Base-by-base conservation (phyloP, 2,113 vertebrate genomes). In the Barbus barbus region DNA sequence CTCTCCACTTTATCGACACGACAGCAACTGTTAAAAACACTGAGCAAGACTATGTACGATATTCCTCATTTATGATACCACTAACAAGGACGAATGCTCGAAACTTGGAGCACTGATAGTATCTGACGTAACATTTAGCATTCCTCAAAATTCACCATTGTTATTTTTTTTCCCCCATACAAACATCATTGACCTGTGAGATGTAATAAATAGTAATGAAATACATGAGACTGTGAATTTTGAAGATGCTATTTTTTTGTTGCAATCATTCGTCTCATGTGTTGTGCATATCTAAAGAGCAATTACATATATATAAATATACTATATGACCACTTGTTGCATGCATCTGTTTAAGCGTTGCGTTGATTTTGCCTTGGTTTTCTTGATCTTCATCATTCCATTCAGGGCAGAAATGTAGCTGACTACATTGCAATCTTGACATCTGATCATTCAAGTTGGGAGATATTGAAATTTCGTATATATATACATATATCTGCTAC, bases 181-280 rank as follows among this genome's bases (percentile, higher is more conserved):
- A 90, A 81, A 89, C 31, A 90, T 90, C 88, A 92, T 87, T 88
- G 85, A 91, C 86, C 87, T 85, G 87, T 89, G 90, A 92, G 89
- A 93, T 93, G 90, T 93, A 93, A 93, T 90, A 91, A 92, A 92
- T 90, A 92, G 84, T 92, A 92, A 92, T 91, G 90, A 92, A 92
- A 91, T 89, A 93, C 91, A 92, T 90, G 91, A 94, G 93, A 94
- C 94, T 94, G 94, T 94, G 93, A 94, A 94, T 91, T 92, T 84
- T 75, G 92, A 91, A 81, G 89, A 76, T 74, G 56, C 46, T 76
- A 31, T 56, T 77, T 92, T n/a, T 86, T 67, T 87, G 83, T 85
- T 87, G 91, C 92, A 89, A 89, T 89, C 88, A 89, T 93, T 89
- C 86, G 87, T 91, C 92, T 92, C 90, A 87, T 92, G 87, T 93